Evolutionary conservation across 2,888 invertebrate species (phyloP), one percentile per base, ranked within the genome.

Genomic region (Andrena hattorfiana): DNA sequence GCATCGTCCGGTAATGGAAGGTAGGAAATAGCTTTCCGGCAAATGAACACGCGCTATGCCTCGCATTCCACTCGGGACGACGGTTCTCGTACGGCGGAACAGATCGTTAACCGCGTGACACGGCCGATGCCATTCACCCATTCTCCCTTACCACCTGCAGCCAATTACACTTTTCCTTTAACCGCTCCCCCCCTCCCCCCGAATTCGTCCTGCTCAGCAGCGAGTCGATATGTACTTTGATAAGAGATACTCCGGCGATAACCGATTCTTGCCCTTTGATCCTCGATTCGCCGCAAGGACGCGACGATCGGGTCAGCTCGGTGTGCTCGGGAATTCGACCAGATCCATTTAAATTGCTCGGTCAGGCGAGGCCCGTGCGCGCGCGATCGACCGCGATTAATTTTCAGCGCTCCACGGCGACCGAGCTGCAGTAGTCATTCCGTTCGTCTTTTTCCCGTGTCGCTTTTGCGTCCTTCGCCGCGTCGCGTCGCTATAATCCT

Each of bases 41-140:
- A 89, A 90, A 90, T 89, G 89, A 89, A 90, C 90, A 87, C 86
- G 86, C 90, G 88, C 85, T 87, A 88, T 88, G 87, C 78, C 67
- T 64, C 75, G 82, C 83, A 87, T 89, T 87, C 85, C 85, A 66
- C 69, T 63, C 71, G 70, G 83, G 72, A 80, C 83, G 80, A 77
- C 82, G 84, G 75, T 80, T 82, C 84, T 81, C 89, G 84, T 75
- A 76, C 80, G 69, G 86, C 81, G 76, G 86, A 90, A 84, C 89
- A 85, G 87, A 86, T 89, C 90, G 90, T 90, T 90, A 90, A 87
- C 88, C 87, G 79, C 78, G 83, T 85, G 85, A 87, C 85, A 85
- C 77, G 66, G 30, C 48, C 83, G 78, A 85, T 80, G 80, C 83
- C 81, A 77, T 83, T 80, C 64, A 78, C 74, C 66, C 68, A 28